These are phyloP conservation scores for Cerceris ruficornis DNA, from an alignment of 2,888 invertebrate species.

Conservation along the genomic window DNA sequence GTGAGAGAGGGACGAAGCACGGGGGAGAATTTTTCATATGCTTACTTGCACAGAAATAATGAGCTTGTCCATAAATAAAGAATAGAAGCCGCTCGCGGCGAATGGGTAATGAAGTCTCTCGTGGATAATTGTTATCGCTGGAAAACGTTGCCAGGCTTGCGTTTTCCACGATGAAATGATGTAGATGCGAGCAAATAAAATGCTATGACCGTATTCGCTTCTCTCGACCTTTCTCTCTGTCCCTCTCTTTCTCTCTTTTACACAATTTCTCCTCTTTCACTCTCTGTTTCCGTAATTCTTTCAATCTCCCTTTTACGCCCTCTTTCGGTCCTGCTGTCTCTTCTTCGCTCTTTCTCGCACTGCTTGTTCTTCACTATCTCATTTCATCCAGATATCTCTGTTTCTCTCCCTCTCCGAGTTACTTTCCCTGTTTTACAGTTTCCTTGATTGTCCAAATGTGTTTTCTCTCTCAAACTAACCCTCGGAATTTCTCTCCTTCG, in stretches of 20 bases:
- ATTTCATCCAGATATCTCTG: conserved; percentile 34
- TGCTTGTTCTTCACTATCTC: conserved; percentile 13
- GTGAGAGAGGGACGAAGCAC: conserved; percentile 42
- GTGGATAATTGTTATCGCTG: conserved; percentile 79
- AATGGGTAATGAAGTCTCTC: conserved; percentile 80
- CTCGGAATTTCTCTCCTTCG: too few relatives aligned
- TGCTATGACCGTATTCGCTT: conserved; percentile 20
- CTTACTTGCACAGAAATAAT: conserved; percentile 81
- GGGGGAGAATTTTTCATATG: conserved; percentile 79
- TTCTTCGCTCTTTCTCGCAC: background rate
- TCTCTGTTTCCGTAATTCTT: too few relatives aligned
- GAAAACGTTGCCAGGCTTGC: conserved; percentile 69
- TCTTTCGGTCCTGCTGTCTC: background rate
- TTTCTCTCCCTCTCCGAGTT: conserved; percentile 23
- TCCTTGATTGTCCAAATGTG: background rate
- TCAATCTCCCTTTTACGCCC: too few relatives aligned
- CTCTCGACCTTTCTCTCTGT: background rate
- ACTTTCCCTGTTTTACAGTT: background rate
- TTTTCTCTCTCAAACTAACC: too few relatives aligned
- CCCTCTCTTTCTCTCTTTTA: conserved; percentile 5
- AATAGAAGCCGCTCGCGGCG: conserved; percentile 77
- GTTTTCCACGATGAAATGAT: conserved; percentile 66
- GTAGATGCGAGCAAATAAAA: conserved; percentile 56
- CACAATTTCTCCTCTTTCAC: conserved; percentile 14
- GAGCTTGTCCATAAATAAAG: conserved; percentile 81